Evolutionary conservation across 2,113 vertebrate species (phyloP).

Genomic region (Penelope pileata): DNA sequence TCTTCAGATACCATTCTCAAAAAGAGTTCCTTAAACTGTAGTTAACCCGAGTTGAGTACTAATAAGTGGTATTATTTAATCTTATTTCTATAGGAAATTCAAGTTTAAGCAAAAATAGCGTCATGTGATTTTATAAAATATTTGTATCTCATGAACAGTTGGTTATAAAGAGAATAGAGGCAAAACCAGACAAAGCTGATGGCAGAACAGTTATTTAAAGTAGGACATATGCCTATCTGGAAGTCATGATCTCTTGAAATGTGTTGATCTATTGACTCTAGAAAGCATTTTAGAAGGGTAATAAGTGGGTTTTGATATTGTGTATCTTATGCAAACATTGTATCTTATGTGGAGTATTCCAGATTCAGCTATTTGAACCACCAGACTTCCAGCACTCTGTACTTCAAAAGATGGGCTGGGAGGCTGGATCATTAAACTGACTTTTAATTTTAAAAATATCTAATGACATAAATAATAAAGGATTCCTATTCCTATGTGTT

Average conservation of each 20-base stretch:
- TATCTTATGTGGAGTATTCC: background rate
- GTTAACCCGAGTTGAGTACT: background rate
- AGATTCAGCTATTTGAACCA: background rate
- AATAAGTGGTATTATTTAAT: background rate
- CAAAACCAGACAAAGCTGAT: background rate
- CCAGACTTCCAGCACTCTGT: background rate
- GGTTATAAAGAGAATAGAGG: background rate
- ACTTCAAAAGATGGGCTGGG: background rate
- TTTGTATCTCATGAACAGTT: background rate
- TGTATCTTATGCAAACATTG: background rate
- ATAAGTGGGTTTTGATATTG: accelerated
- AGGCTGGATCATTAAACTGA: background rate
- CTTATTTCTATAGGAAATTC: background rate
- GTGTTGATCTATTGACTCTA: background rate
- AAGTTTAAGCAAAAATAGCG: background rate
- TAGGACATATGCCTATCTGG: background rate
- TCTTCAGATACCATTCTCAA: background rate
- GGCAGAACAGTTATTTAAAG: background rate
- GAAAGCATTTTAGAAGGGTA: background rate
- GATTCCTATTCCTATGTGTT: background rate
- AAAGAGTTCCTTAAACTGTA: background rate
- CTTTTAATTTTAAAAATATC: background rate
- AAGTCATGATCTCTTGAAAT: background rate
- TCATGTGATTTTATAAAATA: background rate
- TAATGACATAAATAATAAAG: background rate